These are phyloP conservation scores for Plemyria rubiginata DNA, from an alignment of 2,888 invertebrate species.

Conservation along the genomic window DNA sequence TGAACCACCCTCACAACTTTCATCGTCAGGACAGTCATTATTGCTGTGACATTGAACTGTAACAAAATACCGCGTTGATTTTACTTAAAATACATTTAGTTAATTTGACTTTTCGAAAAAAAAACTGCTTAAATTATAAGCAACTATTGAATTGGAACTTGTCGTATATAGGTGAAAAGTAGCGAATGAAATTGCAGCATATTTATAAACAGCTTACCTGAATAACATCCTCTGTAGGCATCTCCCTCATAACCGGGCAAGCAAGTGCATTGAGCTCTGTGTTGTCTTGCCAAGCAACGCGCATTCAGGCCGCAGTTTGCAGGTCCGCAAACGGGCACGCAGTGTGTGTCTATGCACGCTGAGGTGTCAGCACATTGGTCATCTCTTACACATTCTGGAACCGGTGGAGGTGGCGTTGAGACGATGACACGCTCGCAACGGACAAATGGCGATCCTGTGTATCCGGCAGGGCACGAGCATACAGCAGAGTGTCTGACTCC, in stretches of 20 bases:
- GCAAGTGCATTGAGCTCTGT: constrained; percentile 93
- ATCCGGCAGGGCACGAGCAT: constrained; percentile 92
- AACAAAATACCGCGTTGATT: constrained; percentile 44
- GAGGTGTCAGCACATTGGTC: constrained; percentile 92
- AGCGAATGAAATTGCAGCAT: too few relatives aligned
- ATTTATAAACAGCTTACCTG: constrained; percentile 75
- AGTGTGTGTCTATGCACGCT: constrained; percentile 91
- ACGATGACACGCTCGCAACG: constrained; percentile 85
- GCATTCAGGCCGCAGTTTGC: constrained; percentile 91
- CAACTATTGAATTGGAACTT: too few relatives aligned
- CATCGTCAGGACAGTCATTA: constrained; percentile 92
- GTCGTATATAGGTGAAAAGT: too few relatives aligned
- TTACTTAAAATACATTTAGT: too few relatives aligned
- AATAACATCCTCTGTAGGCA: constrained; percentile 90
- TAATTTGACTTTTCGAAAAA: too few relatives aligned
- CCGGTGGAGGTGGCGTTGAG: constrained; percentile 75
- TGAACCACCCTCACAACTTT: constrained; percentile 92
- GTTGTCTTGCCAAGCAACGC: constrained; percentile 90
- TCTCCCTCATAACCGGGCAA: constrained; percentile 93
- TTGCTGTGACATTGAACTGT: constrained; percentile 93
- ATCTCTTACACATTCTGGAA: constrained; percentile 91
- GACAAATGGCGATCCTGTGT: constrained; percentile 90
- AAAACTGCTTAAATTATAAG: too few relatives aligned
- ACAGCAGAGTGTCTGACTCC: constrained; percentile 89
- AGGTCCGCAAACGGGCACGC: constrained; percentile 90